Conservation (phyloP, 2,888 invertebrate species). For the Agriopis leucophaearia region DNA sequence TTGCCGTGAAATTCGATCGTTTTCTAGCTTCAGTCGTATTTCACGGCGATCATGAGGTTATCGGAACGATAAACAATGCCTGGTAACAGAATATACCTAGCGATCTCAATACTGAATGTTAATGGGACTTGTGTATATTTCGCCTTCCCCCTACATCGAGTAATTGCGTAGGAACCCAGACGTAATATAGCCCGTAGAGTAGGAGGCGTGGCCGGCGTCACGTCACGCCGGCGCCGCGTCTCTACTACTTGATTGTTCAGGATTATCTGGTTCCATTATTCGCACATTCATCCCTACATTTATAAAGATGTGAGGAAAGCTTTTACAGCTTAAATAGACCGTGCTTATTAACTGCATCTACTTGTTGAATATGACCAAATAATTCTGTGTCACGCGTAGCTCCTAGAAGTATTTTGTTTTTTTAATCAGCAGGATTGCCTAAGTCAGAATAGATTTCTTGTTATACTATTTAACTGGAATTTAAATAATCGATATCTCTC, state of each 20-base stretch:
- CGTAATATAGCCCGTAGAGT: slow-evolving; percentile 66
- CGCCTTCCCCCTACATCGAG: slow-evolving; percentile 55
- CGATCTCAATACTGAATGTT: slow-evolving; percentile 52
- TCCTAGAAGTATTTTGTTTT: background rate
- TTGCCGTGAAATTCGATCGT: slow-evolving; percentile 31
- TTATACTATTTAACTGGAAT: background rate
- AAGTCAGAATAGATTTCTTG: slow-evolving; percentile 4
- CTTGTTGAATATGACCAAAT: slow-evolving; percentile 13
- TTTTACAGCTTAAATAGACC: slow-evolving; percentile 21
- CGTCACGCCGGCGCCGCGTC: slow-evolving; percentile 78
- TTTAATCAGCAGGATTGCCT: background rate
- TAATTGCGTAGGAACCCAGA: slow-evolving; percentile 61
- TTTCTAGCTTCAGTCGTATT: slow-evolving; percentile 23
- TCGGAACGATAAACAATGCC: slow-evolving; percentile 35
- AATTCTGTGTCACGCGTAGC: slow-evolving; percentile 3
- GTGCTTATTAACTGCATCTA: background rate
- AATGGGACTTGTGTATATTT: slow-evolving; percentile 53
- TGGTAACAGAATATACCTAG: slow-evolving; percentile 39
- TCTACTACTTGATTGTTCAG: slow-evolving; percentile 69
- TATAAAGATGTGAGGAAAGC: slow-evolving; percentile 44
- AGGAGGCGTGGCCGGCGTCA: slow-evolving; percentile 80
- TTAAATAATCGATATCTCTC: slow-evolving; percentile 8
- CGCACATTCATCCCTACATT: slow-evolving; percentile 49
- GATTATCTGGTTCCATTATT: slow-evolving; percentile 53
- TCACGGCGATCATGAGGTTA: slow-evolving; percentile 36